These are phyloP conservation scores for Callyntrura guangdongensis DNA, from an alignment of 2,888 invertebrate species.

Conservation along the genomic window DNA sequence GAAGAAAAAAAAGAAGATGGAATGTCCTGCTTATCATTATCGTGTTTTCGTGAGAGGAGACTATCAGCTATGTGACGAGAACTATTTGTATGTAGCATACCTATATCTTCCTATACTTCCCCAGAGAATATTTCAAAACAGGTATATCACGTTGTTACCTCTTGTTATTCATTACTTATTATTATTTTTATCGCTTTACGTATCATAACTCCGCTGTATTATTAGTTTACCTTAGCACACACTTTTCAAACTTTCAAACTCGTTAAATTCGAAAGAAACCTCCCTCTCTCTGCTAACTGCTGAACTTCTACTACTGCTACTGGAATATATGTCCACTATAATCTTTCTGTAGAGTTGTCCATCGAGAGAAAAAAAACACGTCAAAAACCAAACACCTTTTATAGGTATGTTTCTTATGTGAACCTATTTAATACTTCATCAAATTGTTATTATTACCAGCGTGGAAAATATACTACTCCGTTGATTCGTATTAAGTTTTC, in stretches of 20 bases:
- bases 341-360: too few relatives aligned
- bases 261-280: not conserved
- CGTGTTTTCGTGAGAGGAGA: too few relatives aligned
- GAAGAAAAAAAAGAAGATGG: not conserved
- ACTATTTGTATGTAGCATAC: too few relatives aligned
- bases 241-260: too few relatives aligned
- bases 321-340: too few relatives aligned
- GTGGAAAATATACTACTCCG: too few relatives aligned
- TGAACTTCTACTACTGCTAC: not conserved
- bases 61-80: too few relatives aligned
- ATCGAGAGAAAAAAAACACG: not conserved
- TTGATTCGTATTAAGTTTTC: too few relatives aligned
- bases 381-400: too few relatives aligned
- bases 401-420: too few relatives aligned
- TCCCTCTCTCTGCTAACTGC: not conserved
- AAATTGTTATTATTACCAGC: too few relatives aligned
- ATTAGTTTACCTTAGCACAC: not conserved
- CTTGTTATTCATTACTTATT: not conserved
- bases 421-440: too few relatives aligned
- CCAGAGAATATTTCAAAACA: slow-evolving; percentile 16
- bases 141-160: slow-evolving; percentile 31
- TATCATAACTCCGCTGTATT: not conserved
- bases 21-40: not conserved
- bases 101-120: slow-evolving; percentile 10
- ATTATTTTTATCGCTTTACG: not conserved